Conservation (phyloP, 2,113 vertebrate genomes). For the Illadopsis cleaveri region DNA sequence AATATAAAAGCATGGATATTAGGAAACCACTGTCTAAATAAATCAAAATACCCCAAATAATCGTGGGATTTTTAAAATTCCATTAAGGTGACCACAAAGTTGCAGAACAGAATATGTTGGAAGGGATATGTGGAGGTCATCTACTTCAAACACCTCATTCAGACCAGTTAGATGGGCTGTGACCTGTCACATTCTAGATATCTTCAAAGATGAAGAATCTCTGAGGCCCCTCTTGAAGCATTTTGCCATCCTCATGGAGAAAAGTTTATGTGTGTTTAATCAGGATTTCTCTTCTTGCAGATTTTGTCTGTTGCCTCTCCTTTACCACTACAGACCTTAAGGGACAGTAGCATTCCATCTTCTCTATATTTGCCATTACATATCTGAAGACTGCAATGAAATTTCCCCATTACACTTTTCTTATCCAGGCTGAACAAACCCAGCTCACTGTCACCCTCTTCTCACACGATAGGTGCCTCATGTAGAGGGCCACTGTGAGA, state of each 20-base stretch:
- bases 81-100: not conserved
- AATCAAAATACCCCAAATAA: not conserved
- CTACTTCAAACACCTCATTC: not conserved
- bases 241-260: not conserved
- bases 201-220: not conserved
- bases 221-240: not conserved
- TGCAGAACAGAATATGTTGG: not conserved
- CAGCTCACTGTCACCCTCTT: not conserved
- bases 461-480: rapidly evolving
- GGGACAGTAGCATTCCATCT: not conserved
- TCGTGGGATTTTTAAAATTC: rapidly evolving
- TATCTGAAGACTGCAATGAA: not conserved
- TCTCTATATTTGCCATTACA: not conserved
- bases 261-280: not conserved
- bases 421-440: not conserved
- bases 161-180: not conserved
- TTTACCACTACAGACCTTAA: not conserved
- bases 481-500: too few relatives aligned
- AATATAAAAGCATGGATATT: not conserved
- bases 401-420: not conserved
- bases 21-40: not conserved
- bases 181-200: not conserved
- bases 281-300: not conserved
- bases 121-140: not conserved
- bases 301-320: not conserved